These are phyloP conservation scores for Andrena haemorrhoa DNA, from an alignment of 2,888 invertebrate genomes.

Conservation along the genomic window DNA sequence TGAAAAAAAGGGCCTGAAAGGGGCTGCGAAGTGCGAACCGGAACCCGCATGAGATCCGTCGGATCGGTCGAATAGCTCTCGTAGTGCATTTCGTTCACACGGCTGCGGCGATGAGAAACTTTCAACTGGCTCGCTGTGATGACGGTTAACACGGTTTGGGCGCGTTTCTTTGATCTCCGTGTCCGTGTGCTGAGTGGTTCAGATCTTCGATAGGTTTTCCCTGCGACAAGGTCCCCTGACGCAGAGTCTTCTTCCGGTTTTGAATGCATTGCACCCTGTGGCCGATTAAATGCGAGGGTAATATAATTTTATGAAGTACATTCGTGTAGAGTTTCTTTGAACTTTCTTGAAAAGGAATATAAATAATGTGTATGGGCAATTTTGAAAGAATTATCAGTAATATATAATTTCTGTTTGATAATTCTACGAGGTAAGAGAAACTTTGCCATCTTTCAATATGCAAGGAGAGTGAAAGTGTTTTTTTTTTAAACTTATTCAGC, in stretches of 20 bases:
- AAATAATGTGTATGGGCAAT: too few relatives aligned
- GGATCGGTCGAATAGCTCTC: slow-evolving; percentile 64
- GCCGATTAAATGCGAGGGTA: neutral
- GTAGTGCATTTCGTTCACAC: slow-evolving; percentile 74
- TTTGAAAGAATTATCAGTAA: too few relatives aligned
- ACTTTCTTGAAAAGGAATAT: too few relatives aligned
- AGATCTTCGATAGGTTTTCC: slow-evolving; percentile 13
- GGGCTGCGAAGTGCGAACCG: slow-evolving; percentile 37
- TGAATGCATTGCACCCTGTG: neutral
- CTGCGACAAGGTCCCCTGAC: neutral
- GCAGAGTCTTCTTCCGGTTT: slow-evolving; percentile 12
- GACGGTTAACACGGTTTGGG: slow-evolving; percentile 9
- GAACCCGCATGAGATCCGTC: slow-evolving; percentile 70
- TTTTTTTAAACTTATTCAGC: too few relatives aligned
- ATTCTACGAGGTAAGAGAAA: too few relatives aligned
- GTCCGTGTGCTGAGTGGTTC: neutral
- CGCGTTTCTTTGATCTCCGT: slow-evolving; percentile 38
- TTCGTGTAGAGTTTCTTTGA: too few relatives aligned
- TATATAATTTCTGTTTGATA: too few relatives aligned
- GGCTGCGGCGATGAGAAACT: slow-evolving; percentile 70
- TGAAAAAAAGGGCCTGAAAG: slow-evolving; percentile 42
- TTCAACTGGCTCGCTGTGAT: slow-evolving; percentile 40
- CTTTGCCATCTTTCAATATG: too few relatives aligned
- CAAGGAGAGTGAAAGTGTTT: too few relatives aligned
- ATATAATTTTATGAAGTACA: too few relatives aligned